Base-by-base conservation (phyloP, 2,888 invertebrate genomes). In the Thera britannica region DNA sequence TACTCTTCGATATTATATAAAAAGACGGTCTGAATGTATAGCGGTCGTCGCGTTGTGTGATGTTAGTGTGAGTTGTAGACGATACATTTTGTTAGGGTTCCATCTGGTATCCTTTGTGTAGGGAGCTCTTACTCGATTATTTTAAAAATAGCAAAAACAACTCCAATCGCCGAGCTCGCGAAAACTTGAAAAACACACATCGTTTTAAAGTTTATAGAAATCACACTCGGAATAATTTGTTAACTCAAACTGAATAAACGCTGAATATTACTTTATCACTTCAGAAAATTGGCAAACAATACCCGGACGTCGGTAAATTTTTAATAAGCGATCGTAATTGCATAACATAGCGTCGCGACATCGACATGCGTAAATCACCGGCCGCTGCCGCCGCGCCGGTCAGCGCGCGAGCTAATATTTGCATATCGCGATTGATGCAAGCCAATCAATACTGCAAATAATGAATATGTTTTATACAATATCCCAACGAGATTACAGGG, bases 361-460 rank as follows among this genome's bases (percentile, higher is more conserved):
- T 66, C 88, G 84, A 86, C 72, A 65, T 80, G 82, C 86, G 88
- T 89, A 89, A 89, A 90, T 89, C 89, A 89, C 83, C 76, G 79
- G 81, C 77, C 80, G 82, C 77, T 80, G 80, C 83, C 85, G 88
- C 52, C 81, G 78, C 80, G 79, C 83, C 85, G 88, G 86, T 85
- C 89, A 87, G 81, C 84, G 87, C 80, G 83, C 83, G 80, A 76
- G 88, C 92, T 89, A 93, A 93, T 93, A 93, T 93, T 93, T 93
- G 91, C 92, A 90, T 90, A 90, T 90, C 90, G 86, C 89, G 90
- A 93, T 92, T 92, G 92, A 93, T 92, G 89, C 89, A 81, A 87
- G 83, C 88, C 91, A 93, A 93, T 93, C 93, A 92, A 92, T 92
- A 90, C 88, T 85, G 90, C 90, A 93, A 93, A 93, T 92, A 92